Percentiles rank a stretch among this genome's conserved stretches.
These are phyloP conservation scores for Cosmia pyralina DNA, from an alignment of 2,888 invertebrate species.

Conservation along the genomic window DNA sequence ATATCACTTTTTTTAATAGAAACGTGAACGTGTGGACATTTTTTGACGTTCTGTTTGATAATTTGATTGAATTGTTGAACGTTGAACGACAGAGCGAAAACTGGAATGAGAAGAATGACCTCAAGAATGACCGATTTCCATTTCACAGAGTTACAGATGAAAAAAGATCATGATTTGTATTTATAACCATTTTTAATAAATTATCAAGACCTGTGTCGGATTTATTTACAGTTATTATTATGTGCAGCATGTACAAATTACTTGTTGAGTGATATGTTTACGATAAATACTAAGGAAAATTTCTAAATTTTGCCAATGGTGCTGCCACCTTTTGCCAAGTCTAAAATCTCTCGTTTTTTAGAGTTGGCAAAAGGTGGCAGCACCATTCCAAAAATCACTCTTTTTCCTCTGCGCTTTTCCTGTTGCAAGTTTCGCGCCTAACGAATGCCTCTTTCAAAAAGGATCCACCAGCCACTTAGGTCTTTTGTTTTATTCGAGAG, in stretches of 20 bases:
- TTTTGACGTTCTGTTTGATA: slow-evolving; percentile 55
- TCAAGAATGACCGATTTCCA: slow-evolving; percentile 9
- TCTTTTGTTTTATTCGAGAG: too few relatives aligned
- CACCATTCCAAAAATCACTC: not conserved
- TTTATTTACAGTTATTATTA: not conserved
- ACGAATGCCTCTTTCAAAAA: too few relatives aligned
- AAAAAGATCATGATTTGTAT: not conserved
- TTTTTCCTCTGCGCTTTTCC: not conserved
- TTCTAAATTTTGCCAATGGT: not conserved
- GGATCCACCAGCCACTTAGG: too few relatives aligned
- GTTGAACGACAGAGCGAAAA: slow-evolving; percentile 30
- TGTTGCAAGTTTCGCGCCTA: too few relatives aligned
- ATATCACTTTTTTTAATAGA: slow-evolving; percentile 28
- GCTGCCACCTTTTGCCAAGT: slow-evolving; percentile 40
- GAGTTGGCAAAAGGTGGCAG: not conserved
- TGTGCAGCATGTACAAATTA: not conserved
- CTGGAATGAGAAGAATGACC: slow-evolving; percentile 7
- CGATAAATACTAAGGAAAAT: not conserved
- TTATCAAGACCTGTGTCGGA: not conserved
- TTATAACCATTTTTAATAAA: not conserved
- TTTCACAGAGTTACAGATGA: slow-evolving; percentile 2
- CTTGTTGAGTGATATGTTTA: not conserved
- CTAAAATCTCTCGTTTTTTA: not conserved
- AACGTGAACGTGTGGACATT: slow-evolving; percentile 50
- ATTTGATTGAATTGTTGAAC: slow-evolving; percentile 15